Conservation (phyloP, 37 sponge, comb jelly and placozoan species). For the Lycopodina hypogea region DNA sequence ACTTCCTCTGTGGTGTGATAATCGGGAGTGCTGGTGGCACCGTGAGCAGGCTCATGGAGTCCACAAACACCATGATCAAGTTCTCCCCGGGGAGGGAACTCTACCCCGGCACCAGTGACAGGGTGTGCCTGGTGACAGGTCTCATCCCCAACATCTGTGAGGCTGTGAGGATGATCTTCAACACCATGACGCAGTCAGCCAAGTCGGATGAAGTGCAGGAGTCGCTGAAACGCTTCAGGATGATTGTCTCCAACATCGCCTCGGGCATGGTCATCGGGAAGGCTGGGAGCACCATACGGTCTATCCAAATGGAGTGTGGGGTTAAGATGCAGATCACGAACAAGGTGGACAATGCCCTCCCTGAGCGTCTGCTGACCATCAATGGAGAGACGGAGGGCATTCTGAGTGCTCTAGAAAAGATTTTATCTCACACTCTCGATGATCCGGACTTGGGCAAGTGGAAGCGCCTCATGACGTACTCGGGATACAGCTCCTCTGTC, state of each 20-base stretch:
- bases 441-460: slow-evolving; percentile 64
- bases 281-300: slow-evolving; percentile 81
- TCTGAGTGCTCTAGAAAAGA: slow-evolving; percentile 34
- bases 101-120: slow-evolving; percentile 82
- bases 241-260: slow-evolving; percentile 86
- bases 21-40: slow-evolving; percentile 87
- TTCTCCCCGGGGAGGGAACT: slow-evolving; percentile 78
- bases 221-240: slow-evolving; percentile 46
- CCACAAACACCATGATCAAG: slow-evolving; percentile 63
- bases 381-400: slow-evolving; percentile 48
- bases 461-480: slow-evolving; percentile 47
- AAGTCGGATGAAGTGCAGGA: slow-evolving; percentile 29
- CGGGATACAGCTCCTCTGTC: background rate
- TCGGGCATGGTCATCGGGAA: slow-evolving; percentile 95
- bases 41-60: slow-evolving; percentile 74
- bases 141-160: slow-evolving; percentile 39
- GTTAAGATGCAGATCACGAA: slow-evolving; percentile 78
- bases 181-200: slow-evolving; percentile 24
- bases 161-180: slow-evolving; percentile 35
- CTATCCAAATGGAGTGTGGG: slow-evolving; percentile 69
- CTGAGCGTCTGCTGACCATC: slow-evolving; percentile 78
- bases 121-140: slow-evolving; percentile 75
- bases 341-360: slow-evolving; percentile 63
- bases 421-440: slow-evolving; percentile 43
- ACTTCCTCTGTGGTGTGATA: slow-evolving; percentile 81